phyloP scores from a whole-genome alignment of 1,140 invertebrate genomes.

The Coenobita brevimanus region DNA sequence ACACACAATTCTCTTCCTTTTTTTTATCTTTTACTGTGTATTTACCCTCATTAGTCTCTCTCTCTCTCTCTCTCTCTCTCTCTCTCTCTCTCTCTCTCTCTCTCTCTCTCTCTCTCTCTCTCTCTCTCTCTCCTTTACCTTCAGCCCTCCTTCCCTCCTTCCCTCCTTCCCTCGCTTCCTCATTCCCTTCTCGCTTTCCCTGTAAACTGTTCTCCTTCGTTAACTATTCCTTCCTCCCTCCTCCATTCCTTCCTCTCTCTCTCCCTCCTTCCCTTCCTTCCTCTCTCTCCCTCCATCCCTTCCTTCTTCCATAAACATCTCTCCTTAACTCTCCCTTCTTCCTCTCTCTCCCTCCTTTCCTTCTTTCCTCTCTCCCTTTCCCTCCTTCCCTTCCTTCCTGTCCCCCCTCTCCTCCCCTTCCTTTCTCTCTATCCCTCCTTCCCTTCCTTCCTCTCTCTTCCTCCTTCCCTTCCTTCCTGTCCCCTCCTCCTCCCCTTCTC shows the following conservation, averaged over 20 bases:
- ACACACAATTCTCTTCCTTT: too few species aligned
- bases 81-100: too few species aligned
- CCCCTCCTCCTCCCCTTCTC: neutral
- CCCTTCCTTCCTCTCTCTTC: neutral
- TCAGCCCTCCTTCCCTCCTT: too few species aligned
- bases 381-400: neutral
- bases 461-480: neutral
- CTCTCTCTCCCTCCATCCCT: neutral
- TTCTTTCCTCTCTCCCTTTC: neutral
- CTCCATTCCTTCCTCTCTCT: neutral
- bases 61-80: too few species aligned
- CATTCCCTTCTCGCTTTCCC: neutral
- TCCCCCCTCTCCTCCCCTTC: neutral
- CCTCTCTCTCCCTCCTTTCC: neutral
- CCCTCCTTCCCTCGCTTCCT: neutral
- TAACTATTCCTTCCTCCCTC: neutral
- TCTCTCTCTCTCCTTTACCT: neutral
- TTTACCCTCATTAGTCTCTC: too few species aligned
- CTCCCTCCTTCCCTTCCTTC: neutral
- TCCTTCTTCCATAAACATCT: neutral
- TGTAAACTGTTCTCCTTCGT: neutral
- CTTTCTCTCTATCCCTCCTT: neutral
- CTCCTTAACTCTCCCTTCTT: neutral
- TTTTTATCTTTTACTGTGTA: too few species aligned
- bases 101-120: slow-evolving; percentile 18